phyloP scores from a whole-genome alignment of 23 tunicate genomes.

The Clavelina lepadiformis region DNA sequence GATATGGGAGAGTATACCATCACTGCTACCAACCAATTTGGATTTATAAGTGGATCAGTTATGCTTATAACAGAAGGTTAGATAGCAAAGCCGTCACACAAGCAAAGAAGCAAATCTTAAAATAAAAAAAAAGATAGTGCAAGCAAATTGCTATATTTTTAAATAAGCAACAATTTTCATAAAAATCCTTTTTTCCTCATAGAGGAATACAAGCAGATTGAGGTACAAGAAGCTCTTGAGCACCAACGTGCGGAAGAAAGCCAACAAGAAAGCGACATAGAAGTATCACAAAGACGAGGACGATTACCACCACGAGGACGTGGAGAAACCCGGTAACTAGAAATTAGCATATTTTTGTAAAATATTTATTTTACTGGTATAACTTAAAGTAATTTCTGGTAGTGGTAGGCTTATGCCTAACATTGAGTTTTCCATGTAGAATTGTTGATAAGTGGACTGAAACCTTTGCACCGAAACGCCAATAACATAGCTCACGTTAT shows the following conservation, averaged over 20 bases:
- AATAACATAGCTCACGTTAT: no score
- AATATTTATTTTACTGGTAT: background rate
- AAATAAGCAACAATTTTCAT: background rate
- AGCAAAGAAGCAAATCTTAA: background rate
- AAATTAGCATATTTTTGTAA: background rate
- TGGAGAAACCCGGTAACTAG: slow-evolving; percentile 27
- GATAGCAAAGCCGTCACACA: background rate
- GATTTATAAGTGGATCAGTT: slow-evolving; percentile 77
- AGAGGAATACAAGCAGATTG: slow-evolving; percentile 43
- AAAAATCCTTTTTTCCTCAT: background rate
- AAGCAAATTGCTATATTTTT: background rate
- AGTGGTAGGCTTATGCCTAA: no score
- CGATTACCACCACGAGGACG: slow-evolving; percentile 59
- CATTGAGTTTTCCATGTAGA: no score
- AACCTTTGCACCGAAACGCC: no score
- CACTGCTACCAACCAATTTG: slow-evolving; percentile 93
- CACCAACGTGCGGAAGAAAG: slow-evolving; percentile 5
- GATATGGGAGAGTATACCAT: slow-evolving; percentile 87
- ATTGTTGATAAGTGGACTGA: no score
- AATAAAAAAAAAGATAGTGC: background rate
- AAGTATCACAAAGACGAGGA: background rate
- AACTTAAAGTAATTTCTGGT: background rate
- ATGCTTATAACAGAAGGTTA: slow-evolving; percentile 82
- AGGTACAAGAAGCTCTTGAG: slow-evolving; percentile 40
- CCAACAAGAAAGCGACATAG: background rate